Percentiles rank a stretch among this genome's conserved stretches.
These are phyloP conservation scores for Dissostichus mawsoni DNA, from an alignment of 2,113 vertebrate species.

Conservation along the genomic window DNA sequence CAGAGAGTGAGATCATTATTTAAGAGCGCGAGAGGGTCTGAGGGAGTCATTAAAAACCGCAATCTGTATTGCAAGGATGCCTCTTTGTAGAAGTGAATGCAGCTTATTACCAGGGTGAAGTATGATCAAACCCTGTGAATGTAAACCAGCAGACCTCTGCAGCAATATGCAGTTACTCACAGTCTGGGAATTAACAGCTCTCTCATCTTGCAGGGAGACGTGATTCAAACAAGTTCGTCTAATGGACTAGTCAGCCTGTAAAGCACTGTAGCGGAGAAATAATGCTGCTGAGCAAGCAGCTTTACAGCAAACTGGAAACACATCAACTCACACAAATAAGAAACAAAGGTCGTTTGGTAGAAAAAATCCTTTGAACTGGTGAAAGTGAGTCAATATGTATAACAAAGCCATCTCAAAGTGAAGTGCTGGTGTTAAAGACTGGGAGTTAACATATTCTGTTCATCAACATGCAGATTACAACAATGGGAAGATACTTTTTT, in stretches of 20 bases:
- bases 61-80: slow-evolving; percentile 51
- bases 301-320: slow-evolving; percentile 30
- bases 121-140: slow-evolving; percentile 39
- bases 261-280: slow-evolving; percentile 1
- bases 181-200: slow-evolving; percentile 39
- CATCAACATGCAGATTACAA: neutral
- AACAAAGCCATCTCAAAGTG: neutral
- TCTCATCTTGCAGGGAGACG: slow-evolving; percentile 15
- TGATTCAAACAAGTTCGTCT: slow-evolving; percentile 37
- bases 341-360: slow-evolving; percentile 5
- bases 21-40: slow-evolving; percentile 41
- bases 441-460: neutral
- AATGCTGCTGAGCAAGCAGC: slow-evolving; percentile 37
- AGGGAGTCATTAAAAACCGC: slow-evolving; percentile 57
- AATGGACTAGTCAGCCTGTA: slow-evolving; percentile 31
- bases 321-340: slow-evolving; percentile 23
- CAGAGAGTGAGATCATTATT: slow-evolving; percentile 61
- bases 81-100: slow-evolving; percentile 37
- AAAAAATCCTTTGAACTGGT: neutral
- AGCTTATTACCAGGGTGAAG: slow-evolving; percentile 39
- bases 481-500: neutral
- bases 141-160: slow-evolving; percentile 16
- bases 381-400: slow-evolving; percentile 2
- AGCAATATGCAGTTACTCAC: slow-evolving; percentile 23
- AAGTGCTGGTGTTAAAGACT: neutral